These are phyloP conservation scores for Allobates femoralis DNA, from an alignment of 2,797 vertebrate genomes.

Conservation along the genomic window DNA sequence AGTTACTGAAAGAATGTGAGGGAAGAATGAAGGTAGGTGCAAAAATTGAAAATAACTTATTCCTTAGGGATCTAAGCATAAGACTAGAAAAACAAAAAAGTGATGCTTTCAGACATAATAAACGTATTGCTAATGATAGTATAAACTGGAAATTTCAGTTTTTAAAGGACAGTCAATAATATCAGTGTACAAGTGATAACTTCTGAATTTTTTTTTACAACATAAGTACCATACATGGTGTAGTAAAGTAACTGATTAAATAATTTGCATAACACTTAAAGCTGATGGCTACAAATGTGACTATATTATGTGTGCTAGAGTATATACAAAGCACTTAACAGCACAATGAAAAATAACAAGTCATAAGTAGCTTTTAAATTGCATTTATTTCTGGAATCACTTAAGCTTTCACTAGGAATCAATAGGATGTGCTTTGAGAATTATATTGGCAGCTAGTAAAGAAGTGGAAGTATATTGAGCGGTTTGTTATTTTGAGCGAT, in stretches of 20 bases:
- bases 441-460: conserved; percentile 43
- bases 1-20: no score
- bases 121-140: no score
- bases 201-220: neutral
- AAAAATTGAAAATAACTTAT: no score
- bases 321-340: conserved; percentile 21
- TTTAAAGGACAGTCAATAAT: neutral
- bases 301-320: neutral
- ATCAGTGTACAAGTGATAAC: neutral
- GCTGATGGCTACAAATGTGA: neutral
- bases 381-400: conserved; percentile 37
- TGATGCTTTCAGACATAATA: neutral
- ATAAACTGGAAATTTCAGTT: neutral
- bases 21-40: no score
- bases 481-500: conserved; percentile 3
- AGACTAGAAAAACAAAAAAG: no score
- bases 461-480: conserved; percentile 31
- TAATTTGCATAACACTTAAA: conserved; percentile 16
- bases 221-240: neutral
- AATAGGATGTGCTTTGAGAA: conserved; percentile 42
- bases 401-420: conserved; percentile 36
- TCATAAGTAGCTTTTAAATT: conserved; percentile 44
- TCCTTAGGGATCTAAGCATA: no score
- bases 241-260: neutral
- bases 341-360: conserved; percentile 33